Percentiles rank a stretch among this genome's conserved stretches.
Evolutionary conservation across 2,797 vertebrate species (phyloP).

Genomic region (Rhyacichthys aspro): DNA sequence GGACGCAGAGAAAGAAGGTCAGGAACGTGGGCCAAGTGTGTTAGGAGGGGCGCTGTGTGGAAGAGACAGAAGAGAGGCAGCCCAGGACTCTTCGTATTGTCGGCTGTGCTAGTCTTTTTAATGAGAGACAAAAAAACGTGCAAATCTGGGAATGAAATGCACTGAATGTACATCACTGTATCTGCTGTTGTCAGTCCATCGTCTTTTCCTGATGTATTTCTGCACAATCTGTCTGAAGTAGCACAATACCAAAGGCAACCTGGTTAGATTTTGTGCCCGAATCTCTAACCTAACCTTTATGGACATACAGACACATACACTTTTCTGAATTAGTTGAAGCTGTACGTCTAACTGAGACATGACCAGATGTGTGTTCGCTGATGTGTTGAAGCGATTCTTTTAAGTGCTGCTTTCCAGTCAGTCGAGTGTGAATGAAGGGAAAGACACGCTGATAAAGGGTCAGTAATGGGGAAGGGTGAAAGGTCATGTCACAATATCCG

Average conservation of each 20-base stretch:
- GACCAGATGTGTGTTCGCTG: background rate
- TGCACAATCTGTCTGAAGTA: background rate
- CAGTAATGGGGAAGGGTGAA: conserved; percentile 2
- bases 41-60: conserved; percentile 14
- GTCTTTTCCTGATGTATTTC: no score
- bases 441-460: conserved; percentile 9
- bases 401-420: conserved; percentile 7
- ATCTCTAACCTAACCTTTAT: no score
- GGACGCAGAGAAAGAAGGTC: conserved; percentile 33
- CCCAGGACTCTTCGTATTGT: conserved; percentile 9
- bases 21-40: conserved; percentile 32
- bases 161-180: no score
- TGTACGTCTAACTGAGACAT: background rate
- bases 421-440: conserved; percentile 2
- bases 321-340: background rate
- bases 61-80: conserved; percentile 2
- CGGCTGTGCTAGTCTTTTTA: conserved; percentile 5
- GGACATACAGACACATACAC: no score
- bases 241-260: no score
- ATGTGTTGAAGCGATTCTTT: conserved; percentile 39
- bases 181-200: no score
- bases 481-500: conserved; percentile 5
- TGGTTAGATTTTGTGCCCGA: no score
- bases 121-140: background rate
- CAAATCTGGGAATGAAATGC: no score